Percentiles rank a stretch among this genome's conserved stretches.
Evolutionary conservation across 1,140 invertebrate species (phyloP).

Genomic region (Tetramorium parvispinum): DNA sequence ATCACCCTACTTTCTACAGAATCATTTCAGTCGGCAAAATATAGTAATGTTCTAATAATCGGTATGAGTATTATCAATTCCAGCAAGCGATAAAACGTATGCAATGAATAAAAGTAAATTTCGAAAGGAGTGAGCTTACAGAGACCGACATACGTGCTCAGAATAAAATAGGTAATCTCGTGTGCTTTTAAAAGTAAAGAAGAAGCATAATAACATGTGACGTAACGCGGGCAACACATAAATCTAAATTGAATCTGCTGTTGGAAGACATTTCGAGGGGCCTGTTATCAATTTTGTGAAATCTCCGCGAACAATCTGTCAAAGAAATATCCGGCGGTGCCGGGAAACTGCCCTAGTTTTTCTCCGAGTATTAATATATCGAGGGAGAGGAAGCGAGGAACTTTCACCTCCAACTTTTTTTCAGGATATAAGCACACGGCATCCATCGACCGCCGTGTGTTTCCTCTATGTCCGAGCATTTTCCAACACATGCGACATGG

Average conservation of each 20-base stretch:
- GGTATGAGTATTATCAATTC: not conserved
- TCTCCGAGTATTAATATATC: constrained; percentile 14
- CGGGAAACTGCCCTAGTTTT: constrained; percentile 15
- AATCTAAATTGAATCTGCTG: constrained; percentile 38
- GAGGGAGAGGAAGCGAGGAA: not conserved
- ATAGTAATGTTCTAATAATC: not conserved
- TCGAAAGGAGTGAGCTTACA: not conserved
- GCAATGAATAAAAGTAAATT: not conserved
- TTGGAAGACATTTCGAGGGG: not conserved
- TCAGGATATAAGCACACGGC: constrained; percentile 33
- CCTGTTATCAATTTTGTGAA: constrained; percentile 16
- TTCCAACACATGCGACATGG: constrained; percentile 1
- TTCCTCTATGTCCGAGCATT: constrained; percentile 26
- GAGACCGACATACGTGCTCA: not conserved
- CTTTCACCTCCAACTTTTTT: constrained; percentile 36
- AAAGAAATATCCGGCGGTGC: constrained; percentile 13
- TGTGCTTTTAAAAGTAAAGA: constrained; percentile 4
- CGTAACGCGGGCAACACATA: not conserved
- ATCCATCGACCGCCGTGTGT: constrained; percentile 17
- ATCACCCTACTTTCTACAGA: not conserved
- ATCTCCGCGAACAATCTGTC: constrained; percentile 34
- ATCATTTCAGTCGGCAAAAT: not conserved
- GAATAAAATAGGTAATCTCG: constrained; percentile 2
- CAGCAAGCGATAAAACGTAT: not conserved
- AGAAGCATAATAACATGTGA: not conserved